Percentiles rank a stretch among this genome's conserved stretches.
These are phyloP conservation scores for Benitochromis conjunctus DNA, from an alignment of 2,113 vertebrate genomes.

Conservation along the genomic window DNA sequence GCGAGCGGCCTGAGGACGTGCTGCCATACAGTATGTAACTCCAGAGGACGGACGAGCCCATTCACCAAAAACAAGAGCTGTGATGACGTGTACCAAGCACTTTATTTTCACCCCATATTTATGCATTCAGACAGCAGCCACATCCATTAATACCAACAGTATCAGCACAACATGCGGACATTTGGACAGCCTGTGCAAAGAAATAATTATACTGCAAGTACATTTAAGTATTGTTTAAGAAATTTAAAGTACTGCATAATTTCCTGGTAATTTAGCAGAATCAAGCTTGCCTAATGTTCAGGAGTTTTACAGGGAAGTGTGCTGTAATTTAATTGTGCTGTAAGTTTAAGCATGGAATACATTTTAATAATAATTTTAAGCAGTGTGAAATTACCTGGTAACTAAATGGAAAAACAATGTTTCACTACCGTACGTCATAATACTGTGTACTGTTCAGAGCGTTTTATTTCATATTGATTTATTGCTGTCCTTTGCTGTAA, in stretches of 20 bases:
- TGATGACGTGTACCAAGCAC: not conserved
- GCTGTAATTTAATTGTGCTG: not conserved
- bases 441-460: not conserved
- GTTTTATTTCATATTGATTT: not conserved
- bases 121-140: not conserved
- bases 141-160: not conserved
- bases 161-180: not conserved
- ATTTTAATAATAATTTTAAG: not conserved
- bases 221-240: not conserved
- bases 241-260: not conserved
- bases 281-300: not conserved
- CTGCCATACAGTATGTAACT: not conserved
- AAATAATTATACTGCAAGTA: not conserved
- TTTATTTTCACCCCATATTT: not conserved
- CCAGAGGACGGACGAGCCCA: not conserved
- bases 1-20: not conserved
- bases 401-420: not conserved
- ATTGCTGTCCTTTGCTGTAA: not conserved
- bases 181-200: not conserved
- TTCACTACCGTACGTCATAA: rapidly evolving
- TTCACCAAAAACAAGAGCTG: not conserved
- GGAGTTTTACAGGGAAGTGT: not conserved
- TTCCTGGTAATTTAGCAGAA: not conserved
- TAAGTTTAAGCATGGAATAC: rapidly evolving
- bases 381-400: not conserved